Base-by-base conservation (phyloP, 1,140 invertebrate species). In the Lepidurus couesii region DNA sequence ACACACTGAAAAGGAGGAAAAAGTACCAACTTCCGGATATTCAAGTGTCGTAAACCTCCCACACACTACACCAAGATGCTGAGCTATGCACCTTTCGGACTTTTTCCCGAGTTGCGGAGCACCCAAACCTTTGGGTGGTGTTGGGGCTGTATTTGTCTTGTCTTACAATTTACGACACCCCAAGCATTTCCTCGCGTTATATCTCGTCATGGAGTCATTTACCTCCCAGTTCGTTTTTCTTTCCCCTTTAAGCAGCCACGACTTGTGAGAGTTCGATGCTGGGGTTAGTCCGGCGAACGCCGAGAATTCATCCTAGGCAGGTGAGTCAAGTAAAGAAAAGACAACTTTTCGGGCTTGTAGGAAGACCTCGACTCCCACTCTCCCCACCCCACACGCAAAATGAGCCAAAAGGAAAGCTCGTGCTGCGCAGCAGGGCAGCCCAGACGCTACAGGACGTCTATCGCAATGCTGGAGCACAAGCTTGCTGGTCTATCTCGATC, bases 141-240 rank as follows among this genome's bases (percentile, higher is more conserved):
- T 13, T 13, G 53, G 53, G 16, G 10, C 16, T 65, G 53, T 21
- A 65, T 65, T 65, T 65, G 53, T 65, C 53, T 65, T 65, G 53
- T 65, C 53, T 21, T 65, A 65, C 16, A 65, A 65, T 65, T 65
- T 65, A 65, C 53, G 53, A 65, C 53, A 65, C 53, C 53, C 53
- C 21, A 21, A 65, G 53, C 53, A 65, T 65, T 65, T 65, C 53
- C 21, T 65, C 53, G 53, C 53, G 53, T 65, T 65, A 65, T 13
- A 65, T 65, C 53, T 65, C 53, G 53, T 65, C 53, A 65, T 65
- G 53, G 53, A 65, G 53, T 65, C 53, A 65, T 65, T 65, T 65
- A 65, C 53, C 53, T 65, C 53, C 53, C 53, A 65, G 53, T 65
- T 65, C 53, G 53, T 65, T 65, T 65, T 16, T 65, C 53, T 65